These are phyloP conservation scores for Diarsia mendica DNA, from an alignment of 2,888 invertebrate genomes.

Conservation along the genomic window DNA sequence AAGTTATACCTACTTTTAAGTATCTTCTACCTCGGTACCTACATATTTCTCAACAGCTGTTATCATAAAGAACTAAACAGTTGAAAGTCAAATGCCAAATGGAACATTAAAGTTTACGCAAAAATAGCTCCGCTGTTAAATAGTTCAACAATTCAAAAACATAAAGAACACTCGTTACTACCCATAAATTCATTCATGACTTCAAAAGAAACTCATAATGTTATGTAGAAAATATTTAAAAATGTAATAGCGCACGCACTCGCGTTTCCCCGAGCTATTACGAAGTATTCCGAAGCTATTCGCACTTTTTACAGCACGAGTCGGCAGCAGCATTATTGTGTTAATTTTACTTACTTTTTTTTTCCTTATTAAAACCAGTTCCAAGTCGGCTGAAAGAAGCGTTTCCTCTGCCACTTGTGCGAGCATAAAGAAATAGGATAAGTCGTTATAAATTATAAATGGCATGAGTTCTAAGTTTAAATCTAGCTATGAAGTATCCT, in stretches of 20 bases:
- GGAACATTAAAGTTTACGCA: neutral
- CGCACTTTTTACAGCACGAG: slow-evolving; percentile 69
- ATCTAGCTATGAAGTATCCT: slow-evolving; percentile 16
- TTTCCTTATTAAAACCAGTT: slow-evolving; percentile 57
- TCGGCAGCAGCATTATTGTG: slow-evolving; percentile 64
- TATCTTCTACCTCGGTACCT: too few relatives aligned
- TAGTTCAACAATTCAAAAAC: slow-evolving; percentile 19
- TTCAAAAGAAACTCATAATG: slow-evolving; percentile 51
- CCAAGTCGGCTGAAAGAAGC: slow-evolving; percentile 49
- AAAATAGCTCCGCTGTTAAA: slow-evolving; percentile 9
- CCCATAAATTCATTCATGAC: slow-evolving; percentile 52
- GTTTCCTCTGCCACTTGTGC: slow-evolving; percentile 56
- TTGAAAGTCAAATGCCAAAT: slow-evolving; percentile 13
- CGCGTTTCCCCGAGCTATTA: slow-evolving; percentile 63
- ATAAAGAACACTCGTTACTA: slow-evolving; percentile 43
- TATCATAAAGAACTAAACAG: neutral
- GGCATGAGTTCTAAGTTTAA: slow-evolving; percentile 14
- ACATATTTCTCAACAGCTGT: neutral
- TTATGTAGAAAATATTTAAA: slow-evolving; percentile 57
- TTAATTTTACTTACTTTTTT: slow-evolving; percentile 62
- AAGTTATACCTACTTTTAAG: too few relatives aligned
- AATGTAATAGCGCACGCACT: slow-evolving; percentile 47
- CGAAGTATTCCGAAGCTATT: slow-evolving; percentile 69
- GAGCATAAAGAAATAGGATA: slow-evolving; percentile 56
- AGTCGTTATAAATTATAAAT: slow-evolving; percentile 33